Conservation (phyloP, 2,888 invertebrate genomes). For the Lordiphosa fenestrarum region DNA sequence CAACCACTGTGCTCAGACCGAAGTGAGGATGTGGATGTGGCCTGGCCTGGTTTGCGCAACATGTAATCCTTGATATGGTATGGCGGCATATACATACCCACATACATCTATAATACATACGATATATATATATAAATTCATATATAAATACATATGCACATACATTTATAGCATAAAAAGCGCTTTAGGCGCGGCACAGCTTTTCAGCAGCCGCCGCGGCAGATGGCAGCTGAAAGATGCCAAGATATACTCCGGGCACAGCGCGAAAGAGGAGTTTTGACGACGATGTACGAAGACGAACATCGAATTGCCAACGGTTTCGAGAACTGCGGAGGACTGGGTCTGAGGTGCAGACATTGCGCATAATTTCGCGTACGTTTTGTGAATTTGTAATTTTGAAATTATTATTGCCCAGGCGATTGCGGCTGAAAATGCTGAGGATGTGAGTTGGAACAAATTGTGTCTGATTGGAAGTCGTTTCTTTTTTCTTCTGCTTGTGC, state of each 20-base stretch:
- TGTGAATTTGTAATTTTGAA: conserved; percentile 77
- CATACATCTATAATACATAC: conserved; percentile 17
- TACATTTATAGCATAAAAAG: conserved; percentile 42
- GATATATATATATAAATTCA: conserved; percentile 6
- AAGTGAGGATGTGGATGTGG: conserved; percentile 35
- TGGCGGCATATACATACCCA: conserved; percentile 31
- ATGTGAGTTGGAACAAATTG: conserved; percentile 38
- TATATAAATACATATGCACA: conserved; percentile 19
- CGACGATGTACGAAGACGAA: conserved; percentile 10
- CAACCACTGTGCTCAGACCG: conserved; percentile 38
- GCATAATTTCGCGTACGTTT: conserved; percentile 77
- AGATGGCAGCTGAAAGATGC: conserved; percentile 65
- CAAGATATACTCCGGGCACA: conserved; percentile 32
- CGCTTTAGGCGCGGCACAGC: conserved; percentile 69
- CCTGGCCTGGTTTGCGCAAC: conserved; percentile 25
- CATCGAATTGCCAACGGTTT: conserved; percentile 28
- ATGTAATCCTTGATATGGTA: conserved; percentile 55
- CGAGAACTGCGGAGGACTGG: conserved; percentile 15
- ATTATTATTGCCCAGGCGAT: conserved; percentile 59
- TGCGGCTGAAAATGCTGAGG: conserved; percentile 24
- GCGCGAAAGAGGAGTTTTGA: conserved; percentile 19
- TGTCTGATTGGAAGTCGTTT: conserved; percentile 66
- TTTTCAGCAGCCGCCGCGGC: conserved; percentile 53
- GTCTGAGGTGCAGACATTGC: conserved; percentile 60
- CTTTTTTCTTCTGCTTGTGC: conserved; percentile 25